These are phyloP conservation scores for Brachionus rotundiformis DNA, from an alignment of 1,140 invertebrate species.

Conservation along the genomic window DNA sequence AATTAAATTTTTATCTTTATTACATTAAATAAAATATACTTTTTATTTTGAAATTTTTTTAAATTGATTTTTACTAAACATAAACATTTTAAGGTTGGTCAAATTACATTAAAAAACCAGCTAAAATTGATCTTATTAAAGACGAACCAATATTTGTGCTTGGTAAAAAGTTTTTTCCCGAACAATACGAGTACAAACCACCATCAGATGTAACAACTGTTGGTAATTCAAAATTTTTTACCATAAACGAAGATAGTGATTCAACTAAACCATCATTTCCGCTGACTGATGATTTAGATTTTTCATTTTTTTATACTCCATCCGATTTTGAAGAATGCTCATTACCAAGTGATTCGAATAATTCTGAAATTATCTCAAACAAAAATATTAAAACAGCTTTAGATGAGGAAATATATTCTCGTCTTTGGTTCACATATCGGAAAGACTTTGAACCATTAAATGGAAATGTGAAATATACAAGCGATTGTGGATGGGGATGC, in stretches of 20 bases:
- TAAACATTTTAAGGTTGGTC: conserved; percentile 13
- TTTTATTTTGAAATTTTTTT: too few species aligned
- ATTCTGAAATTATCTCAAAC: neutral
- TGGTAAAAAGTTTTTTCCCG: conserved; percentile 29
- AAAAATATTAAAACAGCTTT: conserved; percentile 26
- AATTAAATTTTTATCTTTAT: neutral
- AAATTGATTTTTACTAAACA: too few species aligned
- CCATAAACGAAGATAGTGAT: conserved; percentile 6
- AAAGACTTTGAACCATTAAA: conserved; percentile 46
- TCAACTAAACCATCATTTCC: neutral
- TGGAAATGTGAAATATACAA: conserved; percentile 38
- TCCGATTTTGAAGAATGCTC: neutral
- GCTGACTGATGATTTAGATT: neutral
- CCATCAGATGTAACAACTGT: neutral
- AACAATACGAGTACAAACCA: neutral
- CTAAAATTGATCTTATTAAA: conserved; percentile 4
- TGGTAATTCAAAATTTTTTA: conserved; percentile 12
- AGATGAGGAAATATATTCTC: conserved; percentile 41
- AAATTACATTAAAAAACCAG: conserved; percentile 31
- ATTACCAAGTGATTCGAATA: neutral
- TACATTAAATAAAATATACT: conserved; percentile 2
- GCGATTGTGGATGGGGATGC: conserved; percentile 52
- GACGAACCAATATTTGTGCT: conserved; percentile 20
- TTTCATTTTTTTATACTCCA: conserved; percentile 15
- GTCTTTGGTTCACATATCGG: conserved; percentile 53